Evolutionary conservation across 1,140 invertebrate species (phyloP).

Genomic region (Heliconius melpomene): DNA sequence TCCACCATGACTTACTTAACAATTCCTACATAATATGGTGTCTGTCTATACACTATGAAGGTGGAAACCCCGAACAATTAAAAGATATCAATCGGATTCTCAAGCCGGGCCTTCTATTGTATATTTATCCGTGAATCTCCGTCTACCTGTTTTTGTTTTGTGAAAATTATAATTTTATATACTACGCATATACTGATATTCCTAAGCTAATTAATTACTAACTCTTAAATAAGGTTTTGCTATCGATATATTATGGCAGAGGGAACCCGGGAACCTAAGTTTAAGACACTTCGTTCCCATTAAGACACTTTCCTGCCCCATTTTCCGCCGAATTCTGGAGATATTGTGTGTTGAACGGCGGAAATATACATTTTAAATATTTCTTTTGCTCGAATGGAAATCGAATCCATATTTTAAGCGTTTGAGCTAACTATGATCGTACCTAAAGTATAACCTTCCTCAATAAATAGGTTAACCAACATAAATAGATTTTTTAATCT

Average conservation of each 20-base stretch:
- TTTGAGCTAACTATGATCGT: background rate
- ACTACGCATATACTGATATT: too few relatives aligned
- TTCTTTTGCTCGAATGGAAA: too few relatives aligned
- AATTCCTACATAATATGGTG: too few relatives aligned
- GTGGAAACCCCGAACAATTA: constrained; percentile 36
- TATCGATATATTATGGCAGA: too few relatives aligned
- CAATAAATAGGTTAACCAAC: too few relatives aligned
- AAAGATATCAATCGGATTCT: constrained; percentile 38
- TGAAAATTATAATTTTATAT: constrained; percentile 24
- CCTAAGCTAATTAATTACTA: too few relatives aligned
- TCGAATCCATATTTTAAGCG: background rate
- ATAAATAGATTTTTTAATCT: too few relatives aligned
- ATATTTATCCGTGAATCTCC: constrained; percentile 22
- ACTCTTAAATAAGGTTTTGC: too few relatives aligned
- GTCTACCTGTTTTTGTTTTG: constrained; percentile 29
- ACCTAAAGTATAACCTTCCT: background rate
- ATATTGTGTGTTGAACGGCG: too few relatives aligned
- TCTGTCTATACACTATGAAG: constrained; percentile 13
- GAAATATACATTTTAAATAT: too few relatives aligned
- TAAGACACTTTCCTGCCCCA: too few relatives aligned
- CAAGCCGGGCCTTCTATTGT: constrained; percentile 34
- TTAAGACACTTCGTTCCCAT: background rate
- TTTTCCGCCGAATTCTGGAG: too few relatives aligned
- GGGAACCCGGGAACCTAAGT: background rate
- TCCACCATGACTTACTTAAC: constrained; percentile 14